Evolutionary conservation across 2,113 vertebrate species (phyloP).

Genomic region (Prionailurus viverrinus): DNA sequence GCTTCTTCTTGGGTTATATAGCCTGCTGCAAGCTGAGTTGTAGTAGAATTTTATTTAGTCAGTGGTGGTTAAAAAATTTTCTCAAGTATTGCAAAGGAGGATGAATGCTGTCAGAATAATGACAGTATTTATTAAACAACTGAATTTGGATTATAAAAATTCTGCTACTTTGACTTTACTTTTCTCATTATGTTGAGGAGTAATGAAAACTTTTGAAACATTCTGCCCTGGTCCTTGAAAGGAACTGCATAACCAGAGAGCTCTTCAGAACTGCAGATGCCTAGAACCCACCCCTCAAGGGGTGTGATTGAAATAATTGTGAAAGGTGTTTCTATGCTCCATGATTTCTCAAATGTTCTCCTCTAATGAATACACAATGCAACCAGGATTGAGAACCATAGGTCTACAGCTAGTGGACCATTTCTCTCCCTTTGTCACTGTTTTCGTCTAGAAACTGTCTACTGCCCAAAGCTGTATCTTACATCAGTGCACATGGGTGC

Average conservation of each 20-base stretch:
- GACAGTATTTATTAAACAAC: background rate
- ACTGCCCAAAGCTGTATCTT: background rate
- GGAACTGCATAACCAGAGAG: background rate
- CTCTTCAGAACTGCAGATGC: background rate
- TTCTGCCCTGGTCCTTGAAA: background rate
- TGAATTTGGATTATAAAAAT: background rate
- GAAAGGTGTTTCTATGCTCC: background rate
- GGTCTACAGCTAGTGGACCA: background rate
- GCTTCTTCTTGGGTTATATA: background rate
- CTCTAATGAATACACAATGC: background rate
- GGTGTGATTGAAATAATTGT: background rate
- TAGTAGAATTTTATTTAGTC: conserved; percentile 30
- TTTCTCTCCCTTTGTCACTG: background rate
- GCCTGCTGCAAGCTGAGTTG: background rate
- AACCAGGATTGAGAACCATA: fast-evolving
- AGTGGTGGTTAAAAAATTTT: background rate
- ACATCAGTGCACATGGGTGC: no score
- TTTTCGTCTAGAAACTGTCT: background rate
- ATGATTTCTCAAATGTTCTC: background rate
- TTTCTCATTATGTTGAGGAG: background rate
- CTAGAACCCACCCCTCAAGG: background rate
- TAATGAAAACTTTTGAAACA: background rate
- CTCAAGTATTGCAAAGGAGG: background rate
- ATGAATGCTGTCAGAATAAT: background rate
- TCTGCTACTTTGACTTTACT: background rate